Percentiles rank a stretch among this genome's conserved stretches.
These are phyloP conservation scores for Drepanosiphum platanoidis DNA, from an alignment of 2,888 invertebrate genomes.

Conservation along the genomic window DNA sequence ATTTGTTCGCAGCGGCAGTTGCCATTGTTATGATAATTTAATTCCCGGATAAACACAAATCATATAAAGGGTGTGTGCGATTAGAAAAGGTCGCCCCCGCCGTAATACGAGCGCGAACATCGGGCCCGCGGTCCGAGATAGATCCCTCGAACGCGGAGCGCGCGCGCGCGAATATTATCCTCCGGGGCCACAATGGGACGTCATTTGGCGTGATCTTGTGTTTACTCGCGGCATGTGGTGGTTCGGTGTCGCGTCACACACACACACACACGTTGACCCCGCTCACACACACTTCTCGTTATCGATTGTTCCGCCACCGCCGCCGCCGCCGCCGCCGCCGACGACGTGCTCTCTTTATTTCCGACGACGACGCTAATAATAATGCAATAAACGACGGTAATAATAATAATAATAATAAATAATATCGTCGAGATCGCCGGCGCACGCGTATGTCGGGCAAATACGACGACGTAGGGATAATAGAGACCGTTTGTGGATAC, in stretches of 20 bases:
- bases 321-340: not conserved
- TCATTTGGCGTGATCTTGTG: slow-evolving; percentile 56
- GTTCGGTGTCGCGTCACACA: slow-evolving; percentile 8
- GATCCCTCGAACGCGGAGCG: not conserved
- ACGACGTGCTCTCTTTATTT: not conserved
- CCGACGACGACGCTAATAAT: not conserved
- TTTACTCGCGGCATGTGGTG: slow-evolving; percentile 61
- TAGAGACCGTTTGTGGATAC: no score
- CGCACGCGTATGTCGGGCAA: no score
- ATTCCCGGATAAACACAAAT: slow-evolving; percentile 60
- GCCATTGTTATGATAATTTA: slow-evolving; percentile 62
- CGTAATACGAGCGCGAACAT: slow-evolving; percentile 38
- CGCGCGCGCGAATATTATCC: slow-evolving; percentile 26
- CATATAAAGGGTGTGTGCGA: slow-evolving; percentile 45
- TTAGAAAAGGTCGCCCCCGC: slow-evolving; percentile 45
- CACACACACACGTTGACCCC: not conserved
- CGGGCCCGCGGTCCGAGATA: not conserved
- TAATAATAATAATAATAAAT: slow-evolving; percentile 1
- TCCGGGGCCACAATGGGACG: slow-evolving; percentile 39
- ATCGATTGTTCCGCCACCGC: not conserved
- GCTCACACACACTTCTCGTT: not conserved
- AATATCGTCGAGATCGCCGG: no score
- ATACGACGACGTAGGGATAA: no score
- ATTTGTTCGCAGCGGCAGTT: slow-evolving; percentile 27
- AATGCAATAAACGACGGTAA: no score